Base-by-base conservation (phyloP, 2,113 vertebrate species). In the Ophthalmolycus amberensis region DNA sequence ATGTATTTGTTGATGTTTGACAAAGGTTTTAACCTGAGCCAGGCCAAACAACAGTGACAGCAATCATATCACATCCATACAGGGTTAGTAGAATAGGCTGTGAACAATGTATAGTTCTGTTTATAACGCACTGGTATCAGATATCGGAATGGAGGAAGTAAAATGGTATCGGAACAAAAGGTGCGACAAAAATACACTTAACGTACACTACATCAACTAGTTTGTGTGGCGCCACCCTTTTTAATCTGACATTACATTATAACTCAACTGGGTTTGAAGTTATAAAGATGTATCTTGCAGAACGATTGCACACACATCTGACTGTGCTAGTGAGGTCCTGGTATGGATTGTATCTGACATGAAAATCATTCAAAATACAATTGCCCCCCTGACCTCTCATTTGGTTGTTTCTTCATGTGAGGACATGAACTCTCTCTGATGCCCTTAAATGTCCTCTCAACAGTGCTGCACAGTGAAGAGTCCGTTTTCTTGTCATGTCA, bases 401-500 rank as follows among this genome's bases (percentile, higher is more conserved):
- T 67, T 29, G 1, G 2, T 58, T 5, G 11, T 7, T 40, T 29
- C 4, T 38, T n/a, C 2, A 25, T 22, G 11, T 38, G n/a, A 42
- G 22, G 48, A 34, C 22, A 9, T 58, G 27, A 48, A 2, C 48
- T 40, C 16, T 38, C 63, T 40, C n/a, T 14, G 42, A 60, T 38
- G 34, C 25, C 64, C 71, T 74, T 40, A 32, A n/a, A 68, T 29
- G 79, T 60, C 27, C 42, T 80, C 54, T 32, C 16, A 29, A 4
- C 50, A 72, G 20, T 29, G 37, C n/a, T 6, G 48, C 2, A 46
- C n/a, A 29, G 10, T 29, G 25, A 65, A 52, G 60, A 32, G 63
- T 72, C 67, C 32, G 18, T 34, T 9, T 54, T 54, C 58, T 50
- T 71, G n/a, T 18, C 68, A 66, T 52, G 70, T 66, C 78, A 66